Evolutionary conservation across 2,888 invertebrate genomes (phyloP).

Genomic region (Opisthograptis luteolata): DNA sequence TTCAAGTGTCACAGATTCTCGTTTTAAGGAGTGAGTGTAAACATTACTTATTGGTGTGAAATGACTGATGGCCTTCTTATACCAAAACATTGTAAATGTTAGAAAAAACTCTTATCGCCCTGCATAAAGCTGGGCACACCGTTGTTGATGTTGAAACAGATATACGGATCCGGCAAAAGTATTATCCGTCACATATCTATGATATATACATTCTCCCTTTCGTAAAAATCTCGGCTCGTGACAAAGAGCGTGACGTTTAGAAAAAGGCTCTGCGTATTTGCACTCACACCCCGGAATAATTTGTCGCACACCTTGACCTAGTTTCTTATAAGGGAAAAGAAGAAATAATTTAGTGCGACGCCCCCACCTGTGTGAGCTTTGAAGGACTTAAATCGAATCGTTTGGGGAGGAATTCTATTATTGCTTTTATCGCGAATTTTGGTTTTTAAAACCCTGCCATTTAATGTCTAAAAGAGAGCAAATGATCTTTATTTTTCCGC

Average conservation of each 20-base stretch:
- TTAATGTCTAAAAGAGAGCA: slow-evolving; percentile 25
- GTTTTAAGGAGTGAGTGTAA: no score
- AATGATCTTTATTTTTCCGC: no score
- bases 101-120: no score
- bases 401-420: slow-evolving; percentile 48
- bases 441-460: slow-evolving; percentile 14
- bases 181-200: slow-evolving; percentile 10
- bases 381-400: slow-evolving; percentile 35
- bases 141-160: not conserved
- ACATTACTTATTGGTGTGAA: no score
- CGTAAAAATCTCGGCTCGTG: slow-evolving; percentile 40
- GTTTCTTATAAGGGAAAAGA: slow-evolving; percentile 43
- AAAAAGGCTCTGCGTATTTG: slow-evolving; percentile 66
- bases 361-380: slow-evolving; percentile 41
- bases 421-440: slow-evolving; percentile 33
- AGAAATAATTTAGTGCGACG: slow-evolving; percentile 52
- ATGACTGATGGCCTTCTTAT: no score
- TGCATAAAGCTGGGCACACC: not conserved
- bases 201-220: slow-evolving; percentile 10
- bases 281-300: slow-evolving; percentile 59
- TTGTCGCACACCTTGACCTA: slow-evolving; percentile 69
- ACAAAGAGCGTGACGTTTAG: slow-evolving; percentile 56
- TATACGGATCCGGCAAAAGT: slow-evolving; percentile 4
- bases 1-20: no score
- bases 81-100: no score